A percentile compares a stretch with the other conserved stretches of the same genome.
Evolutionary conservation across 2,113 vertebrate genomes (phyloP).

Genomic region (Pampusana beccarii): DNA sequence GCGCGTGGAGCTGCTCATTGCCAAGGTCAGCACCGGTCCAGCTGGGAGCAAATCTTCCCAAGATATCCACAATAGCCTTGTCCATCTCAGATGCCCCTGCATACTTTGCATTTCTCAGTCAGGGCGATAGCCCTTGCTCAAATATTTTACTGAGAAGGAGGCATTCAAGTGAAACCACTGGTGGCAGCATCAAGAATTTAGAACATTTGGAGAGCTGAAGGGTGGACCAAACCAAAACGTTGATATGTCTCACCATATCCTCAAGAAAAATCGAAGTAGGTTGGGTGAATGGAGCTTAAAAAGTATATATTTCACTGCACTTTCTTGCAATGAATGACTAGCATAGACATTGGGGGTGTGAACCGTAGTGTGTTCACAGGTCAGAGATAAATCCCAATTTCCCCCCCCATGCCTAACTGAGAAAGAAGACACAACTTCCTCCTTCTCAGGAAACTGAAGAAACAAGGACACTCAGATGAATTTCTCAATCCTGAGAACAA

Average conservation of each 20-base stretch:
- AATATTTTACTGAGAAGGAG: neutral
- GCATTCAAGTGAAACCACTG: neutral
- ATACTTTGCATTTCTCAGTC: conserved; percentile 14
- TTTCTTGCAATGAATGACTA: neutral
- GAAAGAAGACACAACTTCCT: neutral
- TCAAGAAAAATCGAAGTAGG: neutral
- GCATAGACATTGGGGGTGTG: neutral
- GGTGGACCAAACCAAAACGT: neutral
- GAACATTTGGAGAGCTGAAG: neutral
- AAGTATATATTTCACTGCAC: neutral
- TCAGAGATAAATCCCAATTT: neutral
- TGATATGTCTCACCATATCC: neutral
- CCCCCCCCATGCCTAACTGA: neutral
- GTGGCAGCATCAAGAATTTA: neutral
- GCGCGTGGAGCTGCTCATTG: accelerated
- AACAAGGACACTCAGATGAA: neutral
- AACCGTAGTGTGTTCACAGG: neutral
- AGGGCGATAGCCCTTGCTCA: neutral
- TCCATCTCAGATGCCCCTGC: neutral
- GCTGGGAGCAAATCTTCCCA: neutral
- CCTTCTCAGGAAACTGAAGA: neutral
- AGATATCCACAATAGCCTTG: neutral
- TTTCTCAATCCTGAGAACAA: neutral
- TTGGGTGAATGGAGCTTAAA: neutral
- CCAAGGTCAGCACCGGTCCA: accelerated